phyloP scores from a whole-genome alignment of 2,797 vertebrate genomes.

The Pyrocephalus nanus region DNA sequence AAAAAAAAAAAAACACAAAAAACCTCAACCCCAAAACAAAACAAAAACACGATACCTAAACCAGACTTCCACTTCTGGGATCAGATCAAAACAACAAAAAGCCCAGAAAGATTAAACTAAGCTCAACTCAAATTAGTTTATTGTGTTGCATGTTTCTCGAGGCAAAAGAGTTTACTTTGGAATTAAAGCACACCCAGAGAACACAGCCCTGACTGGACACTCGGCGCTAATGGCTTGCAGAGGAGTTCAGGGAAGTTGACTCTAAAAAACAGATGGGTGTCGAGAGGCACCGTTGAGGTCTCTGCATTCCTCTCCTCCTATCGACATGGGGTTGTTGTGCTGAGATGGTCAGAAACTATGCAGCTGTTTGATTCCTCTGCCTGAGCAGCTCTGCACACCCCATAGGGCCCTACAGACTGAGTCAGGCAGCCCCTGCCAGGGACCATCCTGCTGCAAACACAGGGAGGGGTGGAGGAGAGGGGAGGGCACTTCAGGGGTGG shows the following conservation, averaged over 20 bases:
- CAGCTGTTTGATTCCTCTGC: conserved; percentile 41
- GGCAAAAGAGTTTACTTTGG: conserved; percentile 71
- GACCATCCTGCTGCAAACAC: neutral
- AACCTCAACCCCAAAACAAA: conserved; percentile 50
- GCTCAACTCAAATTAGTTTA: conserved; percentile 71
- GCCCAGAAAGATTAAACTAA: conserved; percentile 65
- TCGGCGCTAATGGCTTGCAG: conserved; percentile 60
- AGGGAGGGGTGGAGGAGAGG: neutral
- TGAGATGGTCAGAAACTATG: conserved; percentile 50
- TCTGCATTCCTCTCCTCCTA: neutral
- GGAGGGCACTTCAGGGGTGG: neutral
- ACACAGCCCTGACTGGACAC: conserved; percentile 34
- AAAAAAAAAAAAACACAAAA: neutral
- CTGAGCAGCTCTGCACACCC: neutral
- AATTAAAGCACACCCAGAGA: conserved; percentile 54
- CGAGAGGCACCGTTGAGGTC: conserved; percentile 65
- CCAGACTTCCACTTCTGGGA: conserved; percentile 71
- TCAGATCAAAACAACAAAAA: conserved; percentile 69
- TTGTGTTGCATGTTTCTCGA: conserved; percentile 67
- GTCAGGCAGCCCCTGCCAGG: rapidly evolving
- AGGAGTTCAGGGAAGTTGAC: conserved; percentile 60
- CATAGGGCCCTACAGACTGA: rapidly evolving
- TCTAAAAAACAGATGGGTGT: conserved; percentile 69
- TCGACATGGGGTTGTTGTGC: conserved; percentile 25
- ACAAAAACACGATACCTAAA: conserved; percentile 65